These are phyloP conservation scores for Agriopis aurantiaria DNA, from an alignment of 2,888 invertebrate genomes.

Conservation along the genomic window DNA sequence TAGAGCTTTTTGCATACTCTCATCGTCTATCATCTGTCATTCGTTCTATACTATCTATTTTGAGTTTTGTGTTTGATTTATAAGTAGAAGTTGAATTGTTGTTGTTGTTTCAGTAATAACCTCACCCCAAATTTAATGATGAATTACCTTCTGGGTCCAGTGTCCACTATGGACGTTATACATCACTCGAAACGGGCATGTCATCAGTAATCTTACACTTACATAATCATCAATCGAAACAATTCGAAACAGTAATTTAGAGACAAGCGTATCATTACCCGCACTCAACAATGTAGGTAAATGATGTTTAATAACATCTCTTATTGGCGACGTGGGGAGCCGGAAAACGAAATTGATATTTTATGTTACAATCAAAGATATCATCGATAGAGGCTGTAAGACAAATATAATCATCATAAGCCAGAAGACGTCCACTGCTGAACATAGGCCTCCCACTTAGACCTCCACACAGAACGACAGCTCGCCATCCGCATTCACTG, in stretches of 20 bases:
- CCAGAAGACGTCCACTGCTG: too few relatives aligned
- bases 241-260: conserved; percentile 61
- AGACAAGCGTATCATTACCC: conserved; percentile 58
- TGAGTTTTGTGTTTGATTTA: too few relatives aligned
- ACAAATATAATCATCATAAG: too few relatives aligned
- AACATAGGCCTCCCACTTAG: too few relatives aligned
- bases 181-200: neutral
- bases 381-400: neutral
- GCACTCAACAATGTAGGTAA: conserved; percentile 57
- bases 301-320: conserved; percentile 63
- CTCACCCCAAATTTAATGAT: too few relatives aligned
- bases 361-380: conserved; percentile 5
- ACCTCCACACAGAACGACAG: too few relatives aligned
- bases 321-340: conserved; percentile 39
- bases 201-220: neutral
- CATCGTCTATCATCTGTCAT: too few relatives aligned
- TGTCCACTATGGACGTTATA: neutral
- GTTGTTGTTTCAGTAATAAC: too few relatives aligned
- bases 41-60: too few relatives aligned
- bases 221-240: conserved; percentile 17
- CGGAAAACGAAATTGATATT: conserved; percentile 33
- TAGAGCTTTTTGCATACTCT: too few relatives aligned
- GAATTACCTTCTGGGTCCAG: neutral
- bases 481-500: too few relatives aligned
- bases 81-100: too few relatives aligned